These are phyloP conservation scores for Leptinotarsa peninsularis DNA, from an alignment of 2,888 invertebrate species.

Conservation along the genomic window DNA sequence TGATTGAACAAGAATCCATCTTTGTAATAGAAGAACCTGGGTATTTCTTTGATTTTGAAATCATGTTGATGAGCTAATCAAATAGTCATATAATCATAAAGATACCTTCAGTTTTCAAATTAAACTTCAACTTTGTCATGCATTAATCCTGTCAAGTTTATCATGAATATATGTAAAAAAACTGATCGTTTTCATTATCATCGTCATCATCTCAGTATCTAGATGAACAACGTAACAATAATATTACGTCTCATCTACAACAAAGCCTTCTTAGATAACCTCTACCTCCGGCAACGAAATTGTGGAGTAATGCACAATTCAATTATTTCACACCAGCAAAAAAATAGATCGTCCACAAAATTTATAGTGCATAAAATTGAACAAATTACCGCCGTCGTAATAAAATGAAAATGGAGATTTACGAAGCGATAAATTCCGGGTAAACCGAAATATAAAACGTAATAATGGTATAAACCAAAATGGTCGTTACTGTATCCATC, in stretches of 20 bases:
- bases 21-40: too few relatives aligned
- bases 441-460: slow-evolving; percentile 21
- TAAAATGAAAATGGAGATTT: slow-evolving; percentile 29
- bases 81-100: too few relatives aligned
- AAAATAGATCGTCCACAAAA: slow-evolving; percentile 27
- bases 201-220: too few relatives aligned
- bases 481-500: slow-evolving; percentile 8
- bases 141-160: too few relatives aligned
- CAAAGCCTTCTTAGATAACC: neutral
- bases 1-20: too few relatives aligned
- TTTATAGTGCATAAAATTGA: slow-evolving; percentile 34
- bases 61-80: too few relatives aligned
- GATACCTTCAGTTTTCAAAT: too few relatives aligned
- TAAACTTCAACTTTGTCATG: too few relatives aligned
- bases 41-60: too few relatives aligned
- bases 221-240: neutral
- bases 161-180: too few relatives aligned
- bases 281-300: slow-evolving; percentile 1
- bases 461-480: slow-evolving; percentile 21
- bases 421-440: slow-evolving; percentile 30
- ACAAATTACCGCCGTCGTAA: slow-evolving; percentile 29
- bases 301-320: slow-evolving; percentile 10
- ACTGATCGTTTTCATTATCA: too few relatives aligned
- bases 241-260: neutral
- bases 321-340: slow-evolving; percentile 21